Percentiles rank a stretch among this genome's conserved stretches.
Conservation (phyloP, 2,113 vertebrate species). For the Chaetops frenatus region DNA sequence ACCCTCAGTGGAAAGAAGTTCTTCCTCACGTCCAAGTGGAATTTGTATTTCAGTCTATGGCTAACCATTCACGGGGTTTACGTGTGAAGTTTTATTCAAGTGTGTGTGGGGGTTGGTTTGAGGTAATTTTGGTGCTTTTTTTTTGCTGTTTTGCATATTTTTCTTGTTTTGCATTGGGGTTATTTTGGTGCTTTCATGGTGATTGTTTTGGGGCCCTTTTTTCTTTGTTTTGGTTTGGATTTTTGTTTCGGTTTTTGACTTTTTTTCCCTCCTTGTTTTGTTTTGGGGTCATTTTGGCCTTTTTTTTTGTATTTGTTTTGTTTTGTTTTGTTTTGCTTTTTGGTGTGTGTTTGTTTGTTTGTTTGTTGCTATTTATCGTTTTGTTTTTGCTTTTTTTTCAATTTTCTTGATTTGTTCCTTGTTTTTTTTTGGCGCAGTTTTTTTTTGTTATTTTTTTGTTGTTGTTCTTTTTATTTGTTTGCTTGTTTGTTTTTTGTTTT, state of each 20-base stretch:
- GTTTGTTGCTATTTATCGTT: background rate
- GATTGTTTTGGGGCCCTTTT: background rate
- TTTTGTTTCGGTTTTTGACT: background rate
- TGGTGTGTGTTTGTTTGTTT: background rate
- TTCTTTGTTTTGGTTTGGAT: background rate
- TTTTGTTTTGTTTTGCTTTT: background rate
- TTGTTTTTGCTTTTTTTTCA: too few species aligned
- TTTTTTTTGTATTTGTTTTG: too few species aligned
- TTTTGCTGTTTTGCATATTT: background rate
- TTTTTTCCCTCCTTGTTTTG: background rate
- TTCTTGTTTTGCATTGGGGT: background rate
- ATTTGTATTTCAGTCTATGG: background rate
- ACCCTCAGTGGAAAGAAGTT: background rate
- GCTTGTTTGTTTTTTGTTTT: background rate
- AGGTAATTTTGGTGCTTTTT: background rate
- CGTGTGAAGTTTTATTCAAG: background rate
- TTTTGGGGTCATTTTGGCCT: background rate
- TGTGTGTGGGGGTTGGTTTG: fast-evolving
- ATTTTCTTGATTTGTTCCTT: too few species aligned
- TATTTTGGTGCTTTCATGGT: background rate
- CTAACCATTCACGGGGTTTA: background rate
- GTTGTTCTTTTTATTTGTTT: background rate
- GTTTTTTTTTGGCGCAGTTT: too few species aligned
- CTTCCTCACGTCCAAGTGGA: fast-evolving
- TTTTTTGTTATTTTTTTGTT: background rate